Conservation (phyloP, 2,888 invertebrate species). For the Hipparchia semele region DNA sequence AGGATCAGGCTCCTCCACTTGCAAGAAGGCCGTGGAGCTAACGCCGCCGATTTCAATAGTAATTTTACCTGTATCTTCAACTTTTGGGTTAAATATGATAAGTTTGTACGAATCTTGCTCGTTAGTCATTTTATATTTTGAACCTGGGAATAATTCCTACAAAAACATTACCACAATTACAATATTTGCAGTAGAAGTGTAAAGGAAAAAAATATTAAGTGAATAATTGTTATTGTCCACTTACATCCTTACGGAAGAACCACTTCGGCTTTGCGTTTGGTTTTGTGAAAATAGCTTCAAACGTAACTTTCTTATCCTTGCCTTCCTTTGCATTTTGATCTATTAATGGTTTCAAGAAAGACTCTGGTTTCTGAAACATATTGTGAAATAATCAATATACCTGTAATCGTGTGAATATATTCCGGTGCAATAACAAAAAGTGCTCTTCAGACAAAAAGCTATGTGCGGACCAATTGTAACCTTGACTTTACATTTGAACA, state of each 20-base stretch:
- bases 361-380: conserved; percentile 92
- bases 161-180: conserved; percentile 34
- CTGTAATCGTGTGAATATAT: conserved; percentile 35
- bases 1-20: conserved; percentile 98
- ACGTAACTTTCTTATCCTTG: conserved; percentile 96
- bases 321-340: conserved; percentile 98
- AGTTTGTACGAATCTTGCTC: conserved; percentile 96
- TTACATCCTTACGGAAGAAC: conserved; percentile 96
- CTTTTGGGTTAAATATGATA: conserved; percentile 94
- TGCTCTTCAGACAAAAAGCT: conserved; percentile 75
- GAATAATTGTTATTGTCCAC: conserved; percentile 57
- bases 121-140: conserved; percentile 97
- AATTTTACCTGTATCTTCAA: conserved; percentile 98
- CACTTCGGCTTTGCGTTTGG: conserved; percentile 97
- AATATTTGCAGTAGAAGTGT: background rate
- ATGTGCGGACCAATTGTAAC: conserved; percentile 69
- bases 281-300: conserved; percentile 98
- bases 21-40: conserved; percentile 94
- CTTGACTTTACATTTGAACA: conserved; percentile 53
- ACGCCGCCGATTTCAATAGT: conserved; percentile 97
- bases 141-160: conserved; percentile 97
- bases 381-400: conserved; percentile 55
- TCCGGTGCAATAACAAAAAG: conserved; percentile 69
- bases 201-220: background rate
- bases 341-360: conserved; percentile 96